Conservation (phyloP, 2,797 vertebrate genomes). For the Clamator glandarius region DNA sequence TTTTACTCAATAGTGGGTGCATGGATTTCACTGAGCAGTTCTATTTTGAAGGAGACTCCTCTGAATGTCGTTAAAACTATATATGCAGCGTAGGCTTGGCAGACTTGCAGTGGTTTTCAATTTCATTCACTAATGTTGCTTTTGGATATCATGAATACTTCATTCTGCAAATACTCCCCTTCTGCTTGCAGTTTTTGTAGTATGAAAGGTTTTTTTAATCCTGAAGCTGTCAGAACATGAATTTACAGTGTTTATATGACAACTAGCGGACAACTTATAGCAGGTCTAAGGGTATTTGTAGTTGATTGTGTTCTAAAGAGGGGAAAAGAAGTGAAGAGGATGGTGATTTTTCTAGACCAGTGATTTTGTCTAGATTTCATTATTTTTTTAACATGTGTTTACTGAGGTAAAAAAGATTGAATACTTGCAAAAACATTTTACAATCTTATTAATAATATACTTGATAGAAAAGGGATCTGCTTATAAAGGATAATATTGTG, state of each 20-base stretch:
- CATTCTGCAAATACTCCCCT: not conserved
- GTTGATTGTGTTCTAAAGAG: not conserved
- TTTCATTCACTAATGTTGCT: not conserved
- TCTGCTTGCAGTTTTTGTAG: not conserved
- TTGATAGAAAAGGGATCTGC: not conserved
- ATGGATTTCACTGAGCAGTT: not conserved
- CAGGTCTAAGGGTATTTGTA: not conserved
- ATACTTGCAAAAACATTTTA: not conserved
- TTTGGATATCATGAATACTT: not conserved
- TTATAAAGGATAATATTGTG: not conserved
- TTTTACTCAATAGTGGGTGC: not conserved
- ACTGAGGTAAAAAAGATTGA: not conserved
- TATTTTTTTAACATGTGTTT: not conserved
- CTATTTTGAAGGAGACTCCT: not conserved
- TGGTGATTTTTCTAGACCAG: not conserved
- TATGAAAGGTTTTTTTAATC: not conserved
- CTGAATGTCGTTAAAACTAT: not conserved
- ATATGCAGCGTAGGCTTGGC: not conserved
- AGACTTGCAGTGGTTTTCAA: not conserved
- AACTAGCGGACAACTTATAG: not conserved
- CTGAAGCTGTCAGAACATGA: not conserved
- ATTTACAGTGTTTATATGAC: not conserved
- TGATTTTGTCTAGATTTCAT: not conserved
- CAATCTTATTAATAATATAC: not conserved
- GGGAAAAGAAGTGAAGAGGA: not conserved